Evolutionary conservation across 1,140 invertebrate genomes (phyloP), one percentile per base, ranked within the genome.

Genomic region (Marisa cornuarietis): DNA sequence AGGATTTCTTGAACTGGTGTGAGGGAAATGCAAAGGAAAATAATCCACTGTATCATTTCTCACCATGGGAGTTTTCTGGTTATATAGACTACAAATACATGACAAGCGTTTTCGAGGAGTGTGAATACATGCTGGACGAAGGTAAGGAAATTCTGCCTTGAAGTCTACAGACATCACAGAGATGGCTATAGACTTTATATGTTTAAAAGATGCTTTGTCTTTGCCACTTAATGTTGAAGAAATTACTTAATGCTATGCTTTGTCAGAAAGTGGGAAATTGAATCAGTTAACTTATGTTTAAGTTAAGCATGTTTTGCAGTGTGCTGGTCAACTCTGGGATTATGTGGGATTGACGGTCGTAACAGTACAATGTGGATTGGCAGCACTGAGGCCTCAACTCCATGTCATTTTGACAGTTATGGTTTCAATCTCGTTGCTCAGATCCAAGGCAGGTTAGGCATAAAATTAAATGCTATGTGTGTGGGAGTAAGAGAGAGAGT

Each of bases 381-480:
- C 42, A 96, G 94, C 81, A 91, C 92, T 87, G 96, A 95, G 20
- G 94, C 97, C 49, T 95, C 98, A 89, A 99, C 98, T 3, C 96
- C 96, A 42, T 97, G 96, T 83, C 97, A 99, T 92, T 94, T 95
- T 89, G 97, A 99, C 90, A 96, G 96, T 7, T 99, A 99, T 92
- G 97, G 97, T 0, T 96, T 94, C 85, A 99, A 99, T 92, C 93
- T 99, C 86, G 94, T 99, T 31, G 95, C 94, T 72, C 97, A 99
- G 92, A 91, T 97, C 74, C 93, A 93, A 92, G 97, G 97, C 87
- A 95, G 93, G 96, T 96, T 90, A 90, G 90, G 85, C 78, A 52
- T n/a, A 63, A 62, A 14, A 58, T 58, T 11, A 22, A 20, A 73
- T 14, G 26, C 62, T 74, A 24, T 11, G 10, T 42, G 31, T 31